Evolutionary conservation across 2,113 vertebrate species (phyloP).

Genomic region (Balaeniceps rex): DNA sequence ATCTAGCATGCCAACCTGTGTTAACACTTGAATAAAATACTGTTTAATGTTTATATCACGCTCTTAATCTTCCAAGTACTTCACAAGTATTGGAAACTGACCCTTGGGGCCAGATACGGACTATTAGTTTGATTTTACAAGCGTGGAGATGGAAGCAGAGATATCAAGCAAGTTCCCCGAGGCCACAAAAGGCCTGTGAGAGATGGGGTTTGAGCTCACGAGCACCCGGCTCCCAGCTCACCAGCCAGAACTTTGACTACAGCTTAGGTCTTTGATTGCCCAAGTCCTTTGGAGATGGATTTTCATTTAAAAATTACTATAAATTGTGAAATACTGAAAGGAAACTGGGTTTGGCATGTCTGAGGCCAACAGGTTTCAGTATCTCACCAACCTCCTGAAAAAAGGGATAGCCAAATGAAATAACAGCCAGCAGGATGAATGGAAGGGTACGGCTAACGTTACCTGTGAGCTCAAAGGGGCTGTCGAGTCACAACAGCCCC

Average conservation of each 20-base stretch:
- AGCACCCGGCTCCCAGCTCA: background rate
- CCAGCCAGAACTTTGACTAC: background rate
- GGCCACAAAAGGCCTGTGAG: background rate
- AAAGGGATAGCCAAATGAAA: background rate
- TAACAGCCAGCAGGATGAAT: background rate
- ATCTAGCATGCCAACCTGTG: background rate
- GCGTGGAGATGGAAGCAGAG: background rate
- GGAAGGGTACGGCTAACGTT: background rate
- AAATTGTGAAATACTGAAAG: background rate
- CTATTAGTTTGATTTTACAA: background rate
- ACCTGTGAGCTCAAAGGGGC: background rate
- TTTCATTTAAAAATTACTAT: background rate
- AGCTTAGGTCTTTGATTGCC: background rate
- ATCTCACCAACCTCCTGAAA: background rate
- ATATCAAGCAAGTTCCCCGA: background rate
- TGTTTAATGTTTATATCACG: background rate
- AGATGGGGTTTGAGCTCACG: background rate
- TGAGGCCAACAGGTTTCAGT: background rate
- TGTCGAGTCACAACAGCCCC: background rate
- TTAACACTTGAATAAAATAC: background rate
- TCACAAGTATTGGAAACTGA: background rate
- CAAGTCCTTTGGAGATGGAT: background rate
- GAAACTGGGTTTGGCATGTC: background rate
- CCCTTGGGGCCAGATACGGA: background rate
- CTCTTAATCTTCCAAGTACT: background rate